These are phyloP conservation scores for Malurus alboscapulatus DNA, from an alignment of 2,113 vertebrate species.

Conservation along the genomic window DNA sequence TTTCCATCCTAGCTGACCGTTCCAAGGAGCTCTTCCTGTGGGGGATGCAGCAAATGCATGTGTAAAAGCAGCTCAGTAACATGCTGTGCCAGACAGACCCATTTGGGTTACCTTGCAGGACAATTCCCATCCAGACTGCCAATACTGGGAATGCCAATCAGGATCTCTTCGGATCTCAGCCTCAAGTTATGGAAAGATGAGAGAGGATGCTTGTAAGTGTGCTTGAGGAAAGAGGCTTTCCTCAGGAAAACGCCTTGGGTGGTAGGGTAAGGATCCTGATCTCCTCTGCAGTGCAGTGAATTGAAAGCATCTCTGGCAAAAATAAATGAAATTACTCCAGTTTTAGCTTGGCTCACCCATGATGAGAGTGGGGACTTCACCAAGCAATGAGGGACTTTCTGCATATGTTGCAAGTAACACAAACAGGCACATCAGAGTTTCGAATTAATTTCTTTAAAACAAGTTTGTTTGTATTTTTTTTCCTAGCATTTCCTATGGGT, in stretches of 20 bases:
- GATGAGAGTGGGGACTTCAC: neutral
- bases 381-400: neutral
- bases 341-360: neutral
- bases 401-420: neutral
- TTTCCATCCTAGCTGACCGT: neutral
- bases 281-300: neutral
- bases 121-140: neutral
- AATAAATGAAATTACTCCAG: neutral
- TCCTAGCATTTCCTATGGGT: rapidly evolving
- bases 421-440: slow-evolving; percentile 6
- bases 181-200: neutral
- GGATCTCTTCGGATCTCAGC: neutral
- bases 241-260: neutral
- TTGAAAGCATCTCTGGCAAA: neutral
- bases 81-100: neutral
- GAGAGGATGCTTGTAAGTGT: neutral
- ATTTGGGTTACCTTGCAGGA: neutral
- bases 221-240: neutral
- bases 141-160: neutral
- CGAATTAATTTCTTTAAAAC: neutral
- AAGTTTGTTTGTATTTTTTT: neutral
- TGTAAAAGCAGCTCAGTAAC: neutral
- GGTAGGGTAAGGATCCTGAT: neutral
- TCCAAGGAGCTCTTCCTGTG: neutral
- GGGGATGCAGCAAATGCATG: neutral